Percentiles rank a stretch among this genome's conserved stretches.
phyloP scores from a whole-genome alignment of 2,888 invertebrate species.

The Herminia tarsipennalis region DNA sequence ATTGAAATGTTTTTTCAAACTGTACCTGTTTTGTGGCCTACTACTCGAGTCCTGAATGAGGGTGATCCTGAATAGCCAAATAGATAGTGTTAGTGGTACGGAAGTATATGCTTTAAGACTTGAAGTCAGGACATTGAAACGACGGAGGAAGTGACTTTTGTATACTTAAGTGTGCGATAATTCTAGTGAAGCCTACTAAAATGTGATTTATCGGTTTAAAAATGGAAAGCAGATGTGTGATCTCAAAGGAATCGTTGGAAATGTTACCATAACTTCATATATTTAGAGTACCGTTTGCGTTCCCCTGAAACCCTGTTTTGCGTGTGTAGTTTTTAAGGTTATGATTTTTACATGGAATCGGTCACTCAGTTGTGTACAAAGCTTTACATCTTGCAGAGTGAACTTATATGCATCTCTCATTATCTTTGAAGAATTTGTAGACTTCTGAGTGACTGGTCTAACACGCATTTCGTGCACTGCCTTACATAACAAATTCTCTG shows the following conservation, averaged over 20 bases:
- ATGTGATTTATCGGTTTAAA: slow-evolving; percentile 71
- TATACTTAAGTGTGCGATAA: slow-evolving; percentile 51
- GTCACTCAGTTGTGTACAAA: slow-evolving; percentile 9
- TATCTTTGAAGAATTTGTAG: background rate
- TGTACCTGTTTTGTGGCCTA: slow-evolving; percentile 69
- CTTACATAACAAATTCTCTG: slow-evolving; percentile 54
- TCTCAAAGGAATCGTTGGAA: slow-evolving; percentile 67
- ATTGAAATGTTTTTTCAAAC: slow-evolving; percentile 30
- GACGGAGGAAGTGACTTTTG: slow-evolving; percentile 47
- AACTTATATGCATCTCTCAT: background rate
- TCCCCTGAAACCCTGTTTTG: slow-evolving; percentile 43
- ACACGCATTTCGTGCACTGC: slow-evolving; percentile 68
- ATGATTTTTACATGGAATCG: slow-evolving; percentile 27
- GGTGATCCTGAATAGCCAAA: slow-evolving; percentile 64
- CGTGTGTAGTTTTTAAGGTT: slow-evolving; percentile 55
- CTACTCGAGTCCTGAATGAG: slow-evolving; percentile 46
- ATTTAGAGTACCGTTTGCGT: slow-evolving; percentile 47
- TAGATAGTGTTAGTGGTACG: slow-evolving; percentile 57
- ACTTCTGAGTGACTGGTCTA: slow-evolving; percentile 16
- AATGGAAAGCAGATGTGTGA: slow-evolving; percentile 66
- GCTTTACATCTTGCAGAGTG: background rate
- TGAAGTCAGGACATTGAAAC: slow-evolving; percentile 34
- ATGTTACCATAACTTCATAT: slow-evolving; percentile 53
- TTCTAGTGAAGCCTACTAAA: slow-evolving; percentile 67
- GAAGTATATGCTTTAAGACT: slow-evolving; percentile 46